Conservation (phyloP, 2,888 invertebrate species). For the Trachelus stipa region DNA sequence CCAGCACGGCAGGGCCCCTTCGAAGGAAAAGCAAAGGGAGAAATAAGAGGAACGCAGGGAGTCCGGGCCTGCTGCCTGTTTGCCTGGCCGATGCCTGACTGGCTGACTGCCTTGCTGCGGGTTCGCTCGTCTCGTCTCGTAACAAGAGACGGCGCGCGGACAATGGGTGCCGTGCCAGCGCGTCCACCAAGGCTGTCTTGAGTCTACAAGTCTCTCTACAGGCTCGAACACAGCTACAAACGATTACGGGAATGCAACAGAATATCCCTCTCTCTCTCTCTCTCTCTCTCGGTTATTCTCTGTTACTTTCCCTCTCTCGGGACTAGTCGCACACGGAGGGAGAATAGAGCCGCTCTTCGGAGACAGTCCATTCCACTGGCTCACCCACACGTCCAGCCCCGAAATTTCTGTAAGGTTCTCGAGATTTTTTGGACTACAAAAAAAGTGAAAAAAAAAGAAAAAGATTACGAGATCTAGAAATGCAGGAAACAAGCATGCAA, state of each 20-base stretch:
- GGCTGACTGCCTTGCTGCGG: constrained; percentile 5
- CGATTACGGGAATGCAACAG: constrained; percentile 7
- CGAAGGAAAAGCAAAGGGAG: constrained; percentile 38
- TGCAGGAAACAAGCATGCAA: constrained; percentile 26
- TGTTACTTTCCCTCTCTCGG: no score
- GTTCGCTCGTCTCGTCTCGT: constrained; percentile 54
- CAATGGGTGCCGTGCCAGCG: constrained; percentile 62
- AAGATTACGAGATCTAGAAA: constrained; percentile 18
- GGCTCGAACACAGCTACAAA: constrained; percentile 3
- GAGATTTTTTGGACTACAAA: not conserved
- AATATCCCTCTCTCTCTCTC: not conserved
- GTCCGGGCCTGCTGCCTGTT: constrained; percentile 23
- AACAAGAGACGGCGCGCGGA: constrained; percentile 60
- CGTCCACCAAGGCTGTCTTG: constrained; percentile 59
- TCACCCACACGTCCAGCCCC: not conserved
- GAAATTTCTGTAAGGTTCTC: not conserved
- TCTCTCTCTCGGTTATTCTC: not conserved
- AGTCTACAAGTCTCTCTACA: constrained; percentile 3
- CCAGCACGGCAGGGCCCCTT: constrained; percentile 37
- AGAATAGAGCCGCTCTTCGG: no score
- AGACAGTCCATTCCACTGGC: no score
- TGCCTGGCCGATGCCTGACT: constrained; percentile 9
- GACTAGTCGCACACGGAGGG: no score
- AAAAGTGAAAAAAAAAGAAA: not conserved
- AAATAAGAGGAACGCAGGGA: constrained; percentile 27